Base-by-base conservation (phyloP, 2,113 vertebrate species). In the Shinisaurus crocodilurus region DNA sequence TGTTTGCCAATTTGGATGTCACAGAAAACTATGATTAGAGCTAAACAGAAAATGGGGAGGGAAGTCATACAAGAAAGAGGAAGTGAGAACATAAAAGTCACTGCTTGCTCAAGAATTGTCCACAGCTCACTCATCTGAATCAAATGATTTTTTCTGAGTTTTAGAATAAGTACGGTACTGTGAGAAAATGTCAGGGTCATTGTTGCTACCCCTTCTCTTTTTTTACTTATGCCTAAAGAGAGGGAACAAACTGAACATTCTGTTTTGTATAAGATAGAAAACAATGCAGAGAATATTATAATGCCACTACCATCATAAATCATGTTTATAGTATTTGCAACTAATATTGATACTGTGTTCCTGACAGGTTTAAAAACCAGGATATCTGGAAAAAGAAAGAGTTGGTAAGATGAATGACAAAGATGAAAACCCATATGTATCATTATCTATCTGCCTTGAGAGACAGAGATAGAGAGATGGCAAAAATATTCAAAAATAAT, bases 241-340 rank as follows among this genome's bases (percentile, higher is more conserved):
- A 80, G 45, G 13, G 40, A 79, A 32, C 75, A 88, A 88, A 34
- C 37, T 34, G n/a, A 65, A 76, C 16, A 50, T 80, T 79, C 40
- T 88, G 60, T 80, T 67, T 50, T 77, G 82, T 34, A 29, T 37
- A 85, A 32, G 57, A 37, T 25, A 85, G 34, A 77, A 75, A 89
- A 67, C 67, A 85, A 37, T 50, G 37, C 32, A 48, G n/a, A 72
- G 32, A 85, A 88, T 76, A 76, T 77, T 82, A 89, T 32, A 40
- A 89, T 81, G 88, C n/a, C 34, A 65, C 57, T 48, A 65, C 32
- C 25, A 37, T 65, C 8, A 67, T 85, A 89, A 89, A 89, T 77
- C 82, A 67, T 89, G 45, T 83, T 89, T 75, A 83, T 63, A 16
- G 48, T 50, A 32, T 69, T 80, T 67, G 12, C 76, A 34, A 83